phyloP scores from a whole-genome alignment of 53 echinoderm and acorn worm species.

The Luidia sarsii region DNA sequence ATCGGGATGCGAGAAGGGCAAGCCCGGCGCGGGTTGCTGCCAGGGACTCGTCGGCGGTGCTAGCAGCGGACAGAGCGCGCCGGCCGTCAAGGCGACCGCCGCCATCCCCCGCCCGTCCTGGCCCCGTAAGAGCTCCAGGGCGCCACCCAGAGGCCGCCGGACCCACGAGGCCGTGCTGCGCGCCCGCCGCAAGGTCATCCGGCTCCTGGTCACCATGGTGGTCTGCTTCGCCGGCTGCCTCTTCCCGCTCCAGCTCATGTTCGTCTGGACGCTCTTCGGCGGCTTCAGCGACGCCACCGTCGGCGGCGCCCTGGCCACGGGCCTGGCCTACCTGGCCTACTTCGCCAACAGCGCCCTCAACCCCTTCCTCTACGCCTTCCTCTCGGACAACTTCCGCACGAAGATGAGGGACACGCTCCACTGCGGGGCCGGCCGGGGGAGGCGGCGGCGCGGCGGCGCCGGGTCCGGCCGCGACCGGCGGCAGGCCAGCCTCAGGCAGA shows the following conservation, averaged over 20 bases:
- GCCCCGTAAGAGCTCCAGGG: not conserved
- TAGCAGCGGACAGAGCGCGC: constrained; percentile 15
- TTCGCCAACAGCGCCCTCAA: constrained; percentile 94
- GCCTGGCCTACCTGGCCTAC: constrained; percentile 57
- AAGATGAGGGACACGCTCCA: constrained; percentile 73
- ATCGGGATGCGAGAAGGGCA: constrained; percentile 11
- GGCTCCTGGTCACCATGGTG: constrained; percentile 74
- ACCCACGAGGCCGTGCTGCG: constrained; percentile 73
- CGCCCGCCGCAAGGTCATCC: constrained; percentile 85
- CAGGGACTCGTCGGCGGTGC: too few relatives aligned
- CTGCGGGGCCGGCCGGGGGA: constrained; percentile 35
- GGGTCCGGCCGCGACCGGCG: constrained; percentile 37
- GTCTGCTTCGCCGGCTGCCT: constrained; percentile 85
- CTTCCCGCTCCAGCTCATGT: constrained; percentile 79
- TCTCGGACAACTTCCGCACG: constrained; percentile 89
- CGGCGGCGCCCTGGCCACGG: constrained; percentile 22
- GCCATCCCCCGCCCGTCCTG: not conserved
- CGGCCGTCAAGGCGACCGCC: constrained; percentile 2
- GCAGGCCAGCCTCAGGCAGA: constrained; percentile 54
- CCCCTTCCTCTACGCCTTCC: constrained; percentile 92
- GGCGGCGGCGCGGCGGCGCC: constrained; percentile 39
- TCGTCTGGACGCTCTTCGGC: constrained; percentile 50
- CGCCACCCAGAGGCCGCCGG: constrained; percentile 53
- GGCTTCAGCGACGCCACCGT: constrained; percentile 32
- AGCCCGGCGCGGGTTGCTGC: constrained; percentile 7